A percentile compares a stretch with the other conserved stretches of the same genome.
Conservation (phyloP, 2,797 vertebrate species). For the Sebastiscus tertius region DNA sequence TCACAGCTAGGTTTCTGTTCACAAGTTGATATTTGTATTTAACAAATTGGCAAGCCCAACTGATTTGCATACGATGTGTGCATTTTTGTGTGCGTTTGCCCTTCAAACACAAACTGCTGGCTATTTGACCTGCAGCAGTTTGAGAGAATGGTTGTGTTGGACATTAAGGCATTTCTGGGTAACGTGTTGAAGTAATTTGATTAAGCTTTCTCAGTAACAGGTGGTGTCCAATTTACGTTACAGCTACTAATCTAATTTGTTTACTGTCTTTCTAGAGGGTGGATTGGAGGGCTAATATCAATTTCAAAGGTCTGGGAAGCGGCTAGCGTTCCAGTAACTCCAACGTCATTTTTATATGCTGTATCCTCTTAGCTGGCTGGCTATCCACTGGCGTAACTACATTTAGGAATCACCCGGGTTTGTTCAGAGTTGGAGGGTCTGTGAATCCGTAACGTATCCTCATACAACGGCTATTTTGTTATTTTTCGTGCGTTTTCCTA, state of each 20-base stretch:
- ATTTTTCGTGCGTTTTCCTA: too few species aligned
- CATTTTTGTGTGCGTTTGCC: background rate
- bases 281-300: background rate
- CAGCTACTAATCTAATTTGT: background rate
- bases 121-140: conserved; percentile 1
- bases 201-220: background rate
- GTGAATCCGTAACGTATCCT: background rate
- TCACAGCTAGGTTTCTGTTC: conserved; percentile 1
- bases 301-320: background rate
- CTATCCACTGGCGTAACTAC: background rate
- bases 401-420: background rate
- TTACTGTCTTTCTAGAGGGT: background rate
- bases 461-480: too few species aligned
- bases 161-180: too few species aligned
- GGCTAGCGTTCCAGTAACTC: background rate
- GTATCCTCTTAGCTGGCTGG: background rate
- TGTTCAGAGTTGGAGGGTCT: background rate
- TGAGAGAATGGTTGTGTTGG: background rate
- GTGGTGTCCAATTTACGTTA: background rate
- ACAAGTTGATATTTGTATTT: conserved; percentile 15
- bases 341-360: background rate
- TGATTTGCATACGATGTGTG: conserved; percentile 10
- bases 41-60: background rate
- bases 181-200: too few species aligned
- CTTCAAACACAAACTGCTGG: conserved; percentile 6